Percentiles rank a stretch among this genome's conserved stretches.
Conservation (phyloP, 2,113 vertebrate genomes). For the Psittacula cyanocephala region DNA sequence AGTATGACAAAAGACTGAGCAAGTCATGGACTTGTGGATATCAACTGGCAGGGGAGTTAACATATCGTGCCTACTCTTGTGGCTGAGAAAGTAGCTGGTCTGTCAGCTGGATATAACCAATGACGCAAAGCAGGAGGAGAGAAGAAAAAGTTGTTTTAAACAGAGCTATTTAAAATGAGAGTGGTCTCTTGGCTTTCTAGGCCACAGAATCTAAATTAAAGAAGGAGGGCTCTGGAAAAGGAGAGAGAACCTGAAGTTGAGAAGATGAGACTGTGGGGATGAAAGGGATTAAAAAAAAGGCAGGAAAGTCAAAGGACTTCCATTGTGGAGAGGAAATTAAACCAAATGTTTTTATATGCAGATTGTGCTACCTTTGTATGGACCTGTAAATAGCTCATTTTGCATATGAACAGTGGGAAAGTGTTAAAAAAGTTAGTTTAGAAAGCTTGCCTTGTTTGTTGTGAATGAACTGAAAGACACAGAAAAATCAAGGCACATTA, state of each 20-base stretch:
- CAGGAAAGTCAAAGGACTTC: background rate
- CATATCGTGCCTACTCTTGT: background rate
- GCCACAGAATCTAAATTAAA: background rate
- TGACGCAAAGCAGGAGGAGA: background rate
- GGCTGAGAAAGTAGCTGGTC: background rate
- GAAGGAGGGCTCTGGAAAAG: background rate
- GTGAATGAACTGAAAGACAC: background rate
- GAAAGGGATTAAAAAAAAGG: background rate
- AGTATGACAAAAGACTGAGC: background rate
- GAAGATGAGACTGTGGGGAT: background rate
- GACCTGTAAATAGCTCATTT: slow-evolving; percentile 20
- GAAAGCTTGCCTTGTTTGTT: background rate
- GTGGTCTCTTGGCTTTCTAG: background rate
- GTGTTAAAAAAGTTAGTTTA: background rate
- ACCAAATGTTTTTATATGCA: background rate
- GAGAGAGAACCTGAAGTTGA: background rate
- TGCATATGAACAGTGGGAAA: slow-evolving; percentile 24
- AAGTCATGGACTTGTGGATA: background rate
- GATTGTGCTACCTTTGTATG: background rate
- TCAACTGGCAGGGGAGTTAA: background rate
- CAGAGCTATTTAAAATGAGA: background rate
- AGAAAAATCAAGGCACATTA: background rate
- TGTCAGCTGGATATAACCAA: background rate
- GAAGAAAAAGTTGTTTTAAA: background rate
- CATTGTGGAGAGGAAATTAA: background rate